These are phyloP conservation scores for Picathartes gymnocephalus DNA, from an alignment of 2,113 vertebrate species.

Conservation along the genomic window DNA sequence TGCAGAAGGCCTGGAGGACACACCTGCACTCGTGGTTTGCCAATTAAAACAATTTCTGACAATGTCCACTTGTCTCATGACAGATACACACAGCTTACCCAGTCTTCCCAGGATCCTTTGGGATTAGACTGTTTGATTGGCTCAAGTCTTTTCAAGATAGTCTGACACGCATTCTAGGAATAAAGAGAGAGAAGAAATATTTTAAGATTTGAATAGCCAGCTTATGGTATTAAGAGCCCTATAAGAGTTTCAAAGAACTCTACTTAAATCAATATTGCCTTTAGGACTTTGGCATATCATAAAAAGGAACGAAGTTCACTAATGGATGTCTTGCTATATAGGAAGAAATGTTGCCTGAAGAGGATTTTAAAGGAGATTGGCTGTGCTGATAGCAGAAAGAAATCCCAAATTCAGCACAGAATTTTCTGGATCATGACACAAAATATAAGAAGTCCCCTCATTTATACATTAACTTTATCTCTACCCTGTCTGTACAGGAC, in stretches of 20 bases:
- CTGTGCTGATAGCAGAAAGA: neutral
- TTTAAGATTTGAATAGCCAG: neutral
- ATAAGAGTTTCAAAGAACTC: neutral
- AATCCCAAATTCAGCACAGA: neutral
- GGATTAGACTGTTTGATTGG: slow-evolving; percentile 83
- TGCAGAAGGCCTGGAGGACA: neutral
- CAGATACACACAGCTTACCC: slow-evolving; percentile 76
- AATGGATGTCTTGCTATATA: neutral
- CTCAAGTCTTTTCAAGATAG: slow-evolving; percentile 80
- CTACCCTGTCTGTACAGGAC: neutral
- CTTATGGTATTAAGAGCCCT: neutral
- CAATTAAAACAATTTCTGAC: neutral
- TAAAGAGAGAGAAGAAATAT: neutral
- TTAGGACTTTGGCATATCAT: neutral
- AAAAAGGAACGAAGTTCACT: neutral
- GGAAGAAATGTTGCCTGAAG: neutral
- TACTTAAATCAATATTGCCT: neutral
- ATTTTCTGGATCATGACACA: neutral
- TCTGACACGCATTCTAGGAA: slow-evolving; percentile 82
- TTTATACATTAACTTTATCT: neutral
- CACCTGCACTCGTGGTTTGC: neutral
- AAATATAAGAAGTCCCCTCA: neutral
- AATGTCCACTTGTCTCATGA: neutral
- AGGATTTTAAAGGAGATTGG: neutral
- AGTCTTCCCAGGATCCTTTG: slow-evolving; percentile 86